Percentiles rank a stretch among this genome's conserved stretches.
These are phyloP conservation scores for Holacanthus passer DNA, from an alignment of 2,113 vertebrate species.

Conservation along the genomic window DNA sequence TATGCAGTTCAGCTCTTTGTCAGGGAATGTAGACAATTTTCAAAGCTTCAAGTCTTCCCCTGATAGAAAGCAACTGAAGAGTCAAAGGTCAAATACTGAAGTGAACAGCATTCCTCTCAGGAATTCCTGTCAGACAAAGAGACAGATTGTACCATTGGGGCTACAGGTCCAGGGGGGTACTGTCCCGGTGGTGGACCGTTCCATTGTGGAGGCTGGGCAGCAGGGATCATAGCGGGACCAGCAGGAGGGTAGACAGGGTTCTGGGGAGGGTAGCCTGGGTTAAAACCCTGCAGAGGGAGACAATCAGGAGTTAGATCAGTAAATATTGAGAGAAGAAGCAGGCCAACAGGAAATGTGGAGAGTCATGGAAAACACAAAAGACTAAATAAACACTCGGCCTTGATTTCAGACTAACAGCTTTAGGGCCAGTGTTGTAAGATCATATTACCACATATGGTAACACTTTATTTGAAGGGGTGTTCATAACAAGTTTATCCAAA, in stretches of 20 bases:
- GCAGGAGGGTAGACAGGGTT: constrained; percentile 62
- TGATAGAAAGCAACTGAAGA: background rate
- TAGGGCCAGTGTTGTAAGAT: background rate
- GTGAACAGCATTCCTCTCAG: background rate
- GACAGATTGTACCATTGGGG: constrained; percentile 62
- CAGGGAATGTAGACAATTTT: background rate
- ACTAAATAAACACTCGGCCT: background rate
- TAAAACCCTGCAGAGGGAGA: constrained; percentile 48
- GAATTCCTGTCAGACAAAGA: constrained; percentile 1
- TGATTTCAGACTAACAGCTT: background rate
- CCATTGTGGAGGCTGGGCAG: constrained; percentile 61
- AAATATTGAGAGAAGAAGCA: background rate
- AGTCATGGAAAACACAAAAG: background rate
- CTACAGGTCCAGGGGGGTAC: constrained; percentile 54
- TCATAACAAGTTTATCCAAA: background rate
- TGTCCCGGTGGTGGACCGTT: constrained; percentile 49
- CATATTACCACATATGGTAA: too few relatives aligned
- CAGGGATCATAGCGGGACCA: constrained; percentile 15
- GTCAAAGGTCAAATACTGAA: background rate
- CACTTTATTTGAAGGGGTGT: too few relatives aligned
- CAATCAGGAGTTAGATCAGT: background rate
- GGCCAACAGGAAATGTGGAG: background rate
- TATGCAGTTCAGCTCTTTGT: background rate
- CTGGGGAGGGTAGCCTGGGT: constrained; percentile 56
- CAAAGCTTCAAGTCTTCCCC: background rate